Evolutionary conservation across 2,797 vertebrate genomes (phyloP), one percentile per base, ranked within the genome.

Genomic region (Sebastolobus altivelis): DNA sequence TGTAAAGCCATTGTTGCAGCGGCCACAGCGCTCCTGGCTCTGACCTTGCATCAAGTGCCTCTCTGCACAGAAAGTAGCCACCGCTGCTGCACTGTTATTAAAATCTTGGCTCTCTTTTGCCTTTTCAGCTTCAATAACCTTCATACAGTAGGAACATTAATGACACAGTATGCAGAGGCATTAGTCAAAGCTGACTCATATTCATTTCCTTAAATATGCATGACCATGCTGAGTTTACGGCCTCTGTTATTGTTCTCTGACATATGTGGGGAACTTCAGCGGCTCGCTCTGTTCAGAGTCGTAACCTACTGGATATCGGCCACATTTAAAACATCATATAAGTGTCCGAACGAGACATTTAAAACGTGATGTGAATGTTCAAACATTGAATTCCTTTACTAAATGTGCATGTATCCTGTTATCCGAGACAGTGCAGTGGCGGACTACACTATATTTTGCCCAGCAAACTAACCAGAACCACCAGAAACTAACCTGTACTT

Each of bases 41-140:
- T 85, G 87, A 87, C 86, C 87, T 91, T 84, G 81, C 72, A 75
- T 72, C 69, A 46, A 82, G 56, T 65, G 69, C 77, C 78, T 84
- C 52, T 84, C 69, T 27, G 60, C 60, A 37, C 35, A 69, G 67
- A 69, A 25, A 55, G 59, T 11, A n/a, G 75, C 72, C 60, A 11
- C 59, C 14, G 1, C 49, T 43, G 75, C 85, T 56, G 65, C 54
- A 77, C 60, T 16, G 33, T 82, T 72, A 80, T 83, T 86, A 68
- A 58, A 82, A 72, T 75, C 72, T 71, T 79, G 76, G 65, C 79
- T 86, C 66, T 72, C 25, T 73, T 75, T 73, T 78, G 13, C 56
- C 65, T 79, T 63, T 68, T 76, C 75, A 35, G 71, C 77, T 66
- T 65, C 70, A 18, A 2, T 81, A 66, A 80, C 82, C 85, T 83